Evolutionary conservation across 1,140 invertebrate genomes (phyloP), one percentile per base, ranked within the genome.

Genomic region (Pissodes strobi): DNA sequence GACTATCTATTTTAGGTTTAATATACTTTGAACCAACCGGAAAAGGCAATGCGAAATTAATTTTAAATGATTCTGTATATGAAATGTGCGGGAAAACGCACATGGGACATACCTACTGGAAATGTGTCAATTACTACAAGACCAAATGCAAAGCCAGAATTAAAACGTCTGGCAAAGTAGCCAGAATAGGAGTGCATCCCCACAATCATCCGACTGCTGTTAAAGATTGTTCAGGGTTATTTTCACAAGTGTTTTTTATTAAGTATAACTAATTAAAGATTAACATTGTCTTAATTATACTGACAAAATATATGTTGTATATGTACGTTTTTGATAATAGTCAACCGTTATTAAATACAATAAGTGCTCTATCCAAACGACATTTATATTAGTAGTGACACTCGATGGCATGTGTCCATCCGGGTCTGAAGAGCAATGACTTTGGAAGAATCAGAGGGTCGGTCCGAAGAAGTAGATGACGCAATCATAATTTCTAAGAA

Each of bases 71-170:
- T 18, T 60, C 43, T 18, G 43, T 23, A 27, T 67, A 67, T 37
- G 65, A 67, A 62, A 57, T 67, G 17, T 30, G 25, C n/a, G 18
- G 12, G 13, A 41, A 38, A 27, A 10, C 37, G 8, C 41, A 5
- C 13, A 6, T 15, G n/a, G 53, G 37, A 2, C 12, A 43, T 15
- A 68, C 67, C 1, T 58, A 56, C 21, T 72, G 70, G 70, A 66
- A 56, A 53, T 69, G 70, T 37, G 37, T 57, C 9, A 19, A 22
- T 13, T 67, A 69, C 21, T 61, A 65, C 22, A 67, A 67, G 30
- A 64, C 62, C 3, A 71, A 53, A 61, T 72, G 70, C 49, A 69
- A 67, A 46, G 64, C 65, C 9, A 64, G 68, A 51, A 15, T 69
- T 2, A 64, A 46, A n/a, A 69, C 69, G 1, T 51, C 30, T 15